Evolutionary conservation across 2,797 vertebrate species (phyloP), one percentile per base, ranked within the genome.

Genomic region (Bradypodion ventrale): DNA sequence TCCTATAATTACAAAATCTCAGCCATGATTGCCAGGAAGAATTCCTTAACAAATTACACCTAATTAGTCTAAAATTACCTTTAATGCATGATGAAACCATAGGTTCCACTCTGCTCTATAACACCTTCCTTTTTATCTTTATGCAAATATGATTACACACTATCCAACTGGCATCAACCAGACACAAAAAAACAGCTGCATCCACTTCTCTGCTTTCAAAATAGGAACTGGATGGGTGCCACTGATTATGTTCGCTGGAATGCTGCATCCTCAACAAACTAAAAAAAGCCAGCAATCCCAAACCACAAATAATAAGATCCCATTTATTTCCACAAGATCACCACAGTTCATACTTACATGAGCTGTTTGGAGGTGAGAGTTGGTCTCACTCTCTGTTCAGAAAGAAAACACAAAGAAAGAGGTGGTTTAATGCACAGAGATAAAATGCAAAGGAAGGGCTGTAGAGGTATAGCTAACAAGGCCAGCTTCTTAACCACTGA

Each of bases 11-110:
- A 94, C 90, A 91, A 96, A 96, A 96, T 94, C 92, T 94, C 93
- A 96, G 88, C 94, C 92, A 92, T 92, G 89, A 92, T 95, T 92
- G 83, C 89, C 92, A 90, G 90, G 91, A 95, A 94, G 88, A 96
- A 94, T 94, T 95, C 90, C 92, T 93, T 92, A 95, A 95, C 91
- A 94, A 95, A 94, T 96, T 94, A 93, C 75, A 93, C 74, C 84
- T 95, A 95, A 96, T 96, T 96, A 96, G 93, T 92, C 89, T 94
- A 91, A 96, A 95, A 96, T 95, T 95, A 94, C 91, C 87, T 95
- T 95, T 96, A 94, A 96, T 95, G 95, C 90, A 91, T 93, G 81
- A 83, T 93, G 92, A 95, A 95, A 96, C 87, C 90, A 93, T 93
- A 95, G 92, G 89, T 87, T 95, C 94, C 94, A 91, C 89, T 93